These are phyloP conservation scores for Montifringilla adamsi DNA, from an alignment of 2,113 vertebrate species.

Conservation along the genomic window DNA sequence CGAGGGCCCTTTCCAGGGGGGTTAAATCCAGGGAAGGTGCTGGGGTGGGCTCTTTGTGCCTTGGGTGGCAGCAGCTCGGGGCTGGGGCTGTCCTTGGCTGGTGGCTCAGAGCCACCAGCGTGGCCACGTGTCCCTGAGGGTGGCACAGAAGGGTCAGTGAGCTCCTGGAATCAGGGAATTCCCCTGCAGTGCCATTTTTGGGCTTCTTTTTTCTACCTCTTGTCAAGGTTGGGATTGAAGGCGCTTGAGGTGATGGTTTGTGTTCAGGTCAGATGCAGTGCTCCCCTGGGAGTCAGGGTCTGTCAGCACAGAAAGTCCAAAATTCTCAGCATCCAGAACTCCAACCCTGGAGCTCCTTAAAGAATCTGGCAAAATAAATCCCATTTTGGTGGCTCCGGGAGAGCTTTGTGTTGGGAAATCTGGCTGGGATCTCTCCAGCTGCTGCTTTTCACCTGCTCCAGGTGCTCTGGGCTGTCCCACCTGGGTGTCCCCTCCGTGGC, in stretches of 20 bases:
- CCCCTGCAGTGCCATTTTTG: rapidly evolving
- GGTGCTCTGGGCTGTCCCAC: background rate
- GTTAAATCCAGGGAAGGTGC: background rate
- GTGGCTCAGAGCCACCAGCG: background rate
- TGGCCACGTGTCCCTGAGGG: background rate
- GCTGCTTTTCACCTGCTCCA: background rate
- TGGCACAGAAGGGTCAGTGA: background rate
- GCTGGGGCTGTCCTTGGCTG: background rate
- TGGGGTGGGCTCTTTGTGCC: background rate
- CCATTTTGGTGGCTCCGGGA: rapidly evolving
- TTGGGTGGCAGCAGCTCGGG: background rate
- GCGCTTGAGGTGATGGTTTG: background rate
- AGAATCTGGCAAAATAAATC: background rate
- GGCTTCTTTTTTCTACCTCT: background rate
- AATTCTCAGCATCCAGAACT: background rate
- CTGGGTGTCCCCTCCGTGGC: background rate
- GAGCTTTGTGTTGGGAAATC: background rate
- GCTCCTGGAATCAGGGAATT: background rate
- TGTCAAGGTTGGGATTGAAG: too few species aligned
- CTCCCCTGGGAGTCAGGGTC: too few species aligned
- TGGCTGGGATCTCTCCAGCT: rapidly evolving
- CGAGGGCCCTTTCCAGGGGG: background rate
- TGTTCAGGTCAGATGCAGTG: background rate
- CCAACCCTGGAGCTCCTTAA: background rate
- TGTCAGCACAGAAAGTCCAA: background rate